These are phyloP conservation scores for Gouania willdenowi DNA, from an alignment of 2,797 vertebrate species.

Conservation along the genomic window DNA sequence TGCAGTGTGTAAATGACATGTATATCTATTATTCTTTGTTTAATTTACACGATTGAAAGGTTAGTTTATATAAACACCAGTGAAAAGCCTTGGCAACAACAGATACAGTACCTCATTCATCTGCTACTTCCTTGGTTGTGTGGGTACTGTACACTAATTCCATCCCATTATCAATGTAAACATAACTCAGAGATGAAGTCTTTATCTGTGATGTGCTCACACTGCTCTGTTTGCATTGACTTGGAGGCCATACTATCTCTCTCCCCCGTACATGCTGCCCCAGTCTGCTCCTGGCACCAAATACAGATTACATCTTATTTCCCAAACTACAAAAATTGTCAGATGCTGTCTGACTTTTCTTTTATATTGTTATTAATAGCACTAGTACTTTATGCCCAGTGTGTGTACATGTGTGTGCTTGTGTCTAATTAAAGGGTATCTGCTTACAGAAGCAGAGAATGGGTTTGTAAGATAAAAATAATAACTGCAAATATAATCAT, in stretches of 20 bases:
- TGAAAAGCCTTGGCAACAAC: slow-evolving; percentile 32
- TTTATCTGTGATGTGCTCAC: slow-evolving; percentile 68
- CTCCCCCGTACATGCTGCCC: slow-evolving; percentile 40
- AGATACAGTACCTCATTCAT: slow-evolving; percentile 38
- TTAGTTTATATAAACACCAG: slow-evolving; percentile 40
- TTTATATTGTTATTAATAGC: slow-evolving; percentile 83
- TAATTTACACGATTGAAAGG: slow-evolving; percentile 20
- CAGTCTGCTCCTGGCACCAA: slow-evolving; percentile 73
- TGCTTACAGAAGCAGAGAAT: slow-evolving; percentile 76
- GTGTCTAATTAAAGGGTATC: slow-evolving; percentile 77
- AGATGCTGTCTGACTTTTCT: slow-evolving; percentile 75
- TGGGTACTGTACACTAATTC: slow-evolving; percentile 41
- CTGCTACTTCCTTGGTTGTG: slow-evolving; percentile 40
- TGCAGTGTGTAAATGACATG: background rate
- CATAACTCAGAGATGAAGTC: slow-evolving; percentile 71
- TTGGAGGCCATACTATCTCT: slow-evolving; percentile 65
- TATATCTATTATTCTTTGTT: background rate
- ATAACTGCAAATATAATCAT: slow-evolving; percentile 77
- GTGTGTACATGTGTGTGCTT: slow-evolving; percentile 51
- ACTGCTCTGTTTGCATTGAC: slow-evolving; percentile 67
- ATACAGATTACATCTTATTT: slow-evolving; percentile 81
- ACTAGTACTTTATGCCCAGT: slow-evolving; percentile 56
- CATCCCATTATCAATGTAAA: slow-evolving; percentile 45
- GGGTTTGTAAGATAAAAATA: slow-evolving; percentile 75
- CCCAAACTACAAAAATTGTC: slow-evolving; percentile 82